A percentile compares a stretch with the other conserved stretches of the same genome.
These are phyloP conservation scores for Oppia nitens DNA, from an alignment of 1,140 invertebrate species.

Conservation along the genomic window DNA sequence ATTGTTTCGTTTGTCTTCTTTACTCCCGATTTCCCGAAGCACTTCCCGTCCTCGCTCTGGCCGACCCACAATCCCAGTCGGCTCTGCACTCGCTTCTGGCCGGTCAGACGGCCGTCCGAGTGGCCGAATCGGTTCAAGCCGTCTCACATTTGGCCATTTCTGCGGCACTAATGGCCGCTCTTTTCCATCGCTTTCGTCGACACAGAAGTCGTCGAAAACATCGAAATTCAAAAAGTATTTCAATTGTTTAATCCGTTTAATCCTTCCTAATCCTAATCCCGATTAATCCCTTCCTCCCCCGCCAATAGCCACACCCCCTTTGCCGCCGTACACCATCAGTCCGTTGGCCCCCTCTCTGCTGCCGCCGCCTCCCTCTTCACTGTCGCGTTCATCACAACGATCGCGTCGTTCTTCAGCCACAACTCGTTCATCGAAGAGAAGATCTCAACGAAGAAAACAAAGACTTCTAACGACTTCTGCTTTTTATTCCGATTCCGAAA, in stretches of 20 bases:
- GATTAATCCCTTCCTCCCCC: not conserved
- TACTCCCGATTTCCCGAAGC: not conserved
- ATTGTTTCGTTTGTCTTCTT: not conserved
- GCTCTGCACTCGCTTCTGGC: not conserved
- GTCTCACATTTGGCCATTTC: not conserved
- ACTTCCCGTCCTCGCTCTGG: not conserved
- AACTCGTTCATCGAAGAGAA: not conserved
- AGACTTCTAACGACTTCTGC: not conserved
- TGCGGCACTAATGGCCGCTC: not conserved
- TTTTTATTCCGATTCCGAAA: not conserved
- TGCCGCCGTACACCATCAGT: not conserved
- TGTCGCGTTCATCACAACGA: not conserved
- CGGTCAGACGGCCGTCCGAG: not conserved
- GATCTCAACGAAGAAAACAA: not conserved
- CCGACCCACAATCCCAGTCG: not conserved
- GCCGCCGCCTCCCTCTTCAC: not conserved
- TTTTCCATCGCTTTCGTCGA: not conserved
- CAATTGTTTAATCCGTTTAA: not conserved
- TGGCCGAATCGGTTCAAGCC: not conserved
- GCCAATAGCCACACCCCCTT: not conserved
- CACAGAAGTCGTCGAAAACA: not conserved
- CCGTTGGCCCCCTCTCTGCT: not conserved
- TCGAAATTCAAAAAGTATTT: not conserved
- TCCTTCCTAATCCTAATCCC: not conserved
- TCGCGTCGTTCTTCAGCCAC: not conserved